Conservation (phyloP, 2,797 vertebrate species). For the Buphagus erythrorhynchus region DNA sequence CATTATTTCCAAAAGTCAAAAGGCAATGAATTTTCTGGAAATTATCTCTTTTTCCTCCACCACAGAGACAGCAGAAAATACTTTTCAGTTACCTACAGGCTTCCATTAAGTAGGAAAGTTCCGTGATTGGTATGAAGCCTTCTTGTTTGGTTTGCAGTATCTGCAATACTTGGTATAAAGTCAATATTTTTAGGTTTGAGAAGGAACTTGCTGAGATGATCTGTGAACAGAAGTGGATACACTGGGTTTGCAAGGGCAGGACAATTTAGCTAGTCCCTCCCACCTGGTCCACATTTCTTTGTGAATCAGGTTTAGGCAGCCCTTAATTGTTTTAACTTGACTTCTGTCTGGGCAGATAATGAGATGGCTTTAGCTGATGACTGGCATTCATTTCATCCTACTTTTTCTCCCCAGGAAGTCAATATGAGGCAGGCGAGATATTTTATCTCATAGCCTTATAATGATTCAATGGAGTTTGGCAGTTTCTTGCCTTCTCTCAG, state of each 20-base stretch:
- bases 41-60: neutral
- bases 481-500: neutral
- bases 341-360: neutral
- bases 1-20: neutral
- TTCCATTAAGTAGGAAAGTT: neutral
- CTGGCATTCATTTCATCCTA: neutral
- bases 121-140: neutral
- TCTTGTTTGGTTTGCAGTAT: neutral
- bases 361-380: neutral
- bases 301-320: neutral
- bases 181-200: neutral
- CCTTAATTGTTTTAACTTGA: constrained; percentile 4
- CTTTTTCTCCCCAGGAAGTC: constrained; percentile 17
- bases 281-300: neutral
- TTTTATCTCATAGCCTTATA: neutral
- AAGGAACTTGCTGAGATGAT: neutral
- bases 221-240: neutral
- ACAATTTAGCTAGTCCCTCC: neutral
- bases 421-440: neutral
- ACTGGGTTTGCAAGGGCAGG: neutral
- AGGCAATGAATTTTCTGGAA: neutral
- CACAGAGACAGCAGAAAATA: neutral
- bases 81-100: neutral
- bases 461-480: neutral
- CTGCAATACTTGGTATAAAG: neutral